These are phyloP conservation scores for Osmerus eperlanus DNA, from an alignment of 2,113 vertebrate genomes.

Conservation along the genomic window DNA sequence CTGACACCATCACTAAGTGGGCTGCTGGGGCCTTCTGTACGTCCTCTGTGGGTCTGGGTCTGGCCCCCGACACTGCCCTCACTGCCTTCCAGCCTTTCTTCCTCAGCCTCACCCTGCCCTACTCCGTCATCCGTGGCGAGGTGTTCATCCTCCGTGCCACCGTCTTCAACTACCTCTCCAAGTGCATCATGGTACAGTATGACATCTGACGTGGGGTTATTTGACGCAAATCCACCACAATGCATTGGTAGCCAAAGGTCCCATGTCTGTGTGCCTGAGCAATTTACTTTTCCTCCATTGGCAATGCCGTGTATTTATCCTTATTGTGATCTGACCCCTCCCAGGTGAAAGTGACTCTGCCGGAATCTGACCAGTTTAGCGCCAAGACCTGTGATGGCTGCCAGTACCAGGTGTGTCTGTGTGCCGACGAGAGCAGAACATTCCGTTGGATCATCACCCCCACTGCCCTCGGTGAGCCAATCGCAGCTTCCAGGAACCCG, in stretches of 20 bases:
- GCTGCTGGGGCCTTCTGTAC: constrained; percentile 81
- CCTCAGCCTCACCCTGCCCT: too few relatives aligned
- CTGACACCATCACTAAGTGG: constrained; percentile 89
- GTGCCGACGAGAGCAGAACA: constrained; percentile 64
- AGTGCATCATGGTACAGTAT: constrained; percentile 54
- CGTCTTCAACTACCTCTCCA: too few relatives aligned
- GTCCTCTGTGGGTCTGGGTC: constrained; percentile 79
- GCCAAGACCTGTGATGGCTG: constrained; percentile 57
- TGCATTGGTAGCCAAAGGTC: too few relatives aligned
- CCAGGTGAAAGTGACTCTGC: constrained; percentile 69
- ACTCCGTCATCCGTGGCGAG: too few relatives aligned
- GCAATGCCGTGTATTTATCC: neutral
- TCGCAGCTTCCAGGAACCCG: neutral
- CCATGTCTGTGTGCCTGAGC: too few relatives aligned
- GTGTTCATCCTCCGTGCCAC: too few relatives aligned
- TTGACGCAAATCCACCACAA: too few relatives aligned
- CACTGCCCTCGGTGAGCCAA: constrained; percentile 68
- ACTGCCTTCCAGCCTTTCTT: constrained; percentile 69
- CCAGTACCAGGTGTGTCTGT: constrained; percentile 66
- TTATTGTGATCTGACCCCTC: neutral
- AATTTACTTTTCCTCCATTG: neutral
- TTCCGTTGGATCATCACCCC: constrained; percentile 71
- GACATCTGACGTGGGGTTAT: too few relatives aligned
- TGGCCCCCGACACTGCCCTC: constrained; percentile 66
- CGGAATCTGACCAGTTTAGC: constrained; percentile 64